A percentile compares a stretch with the other conserved stretches of the same genome.
Evolutionary conservation across 1,140 invertebrate species (phyloP).

Genomic region (Onthophagus taurus): DNA sequence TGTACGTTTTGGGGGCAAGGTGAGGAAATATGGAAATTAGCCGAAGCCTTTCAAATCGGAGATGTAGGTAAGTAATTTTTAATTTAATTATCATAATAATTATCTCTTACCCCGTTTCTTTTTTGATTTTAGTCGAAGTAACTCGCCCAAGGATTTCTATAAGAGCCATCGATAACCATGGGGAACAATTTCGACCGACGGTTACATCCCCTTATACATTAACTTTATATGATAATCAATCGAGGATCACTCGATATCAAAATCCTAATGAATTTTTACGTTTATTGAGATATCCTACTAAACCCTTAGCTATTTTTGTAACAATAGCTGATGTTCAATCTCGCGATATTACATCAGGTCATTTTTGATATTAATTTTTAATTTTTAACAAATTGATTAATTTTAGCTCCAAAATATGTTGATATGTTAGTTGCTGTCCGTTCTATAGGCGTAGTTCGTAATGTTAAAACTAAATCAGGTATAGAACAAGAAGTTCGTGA

Average conservation of each 20-base stretch:
- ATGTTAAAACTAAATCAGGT: constrained; percentile 43
- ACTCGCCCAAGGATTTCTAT: constrained; percentile 46
- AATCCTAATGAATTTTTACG: constrained; percentile 39
- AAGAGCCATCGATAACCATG: constrained; percentile 42
- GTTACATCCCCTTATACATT: constrained; percentile 51
- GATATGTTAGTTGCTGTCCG: constrained; percentile 8
- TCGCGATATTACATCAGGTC: constrained; percentile 5
- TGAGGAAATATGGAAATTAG: constrained; percentile 46
- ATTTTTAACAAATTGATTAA: too few relatives aligned
- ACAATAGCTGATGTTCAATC: constrained; percentile 42
- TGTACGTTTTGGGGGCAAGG: constrained; percentile 55
- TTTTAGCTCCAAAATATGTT: too few relatives aligned
- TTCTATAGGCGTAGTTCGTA: constrained; percentile 38
- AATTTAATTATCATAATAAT: constrained; percentile 9
- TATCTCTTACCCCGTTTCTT: constrained; percentile 1
- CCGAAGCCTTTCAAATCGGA: constrained; percentile 50
- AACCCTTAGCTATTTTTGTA: constrained; percentile 42
- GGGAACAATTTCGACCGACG: constrained; percentile 49
- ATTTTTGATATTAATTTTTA: too few relatives aligned
- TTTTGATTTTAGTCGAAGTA: constrained; percentile 47
- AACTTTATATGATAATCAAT: constrained; percentile 42
- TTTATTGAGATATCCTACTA: constrained; percentile 50
- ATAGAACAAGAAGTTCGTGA: constrained; percentile 38
- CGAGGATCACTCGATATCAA: constrained; percentile 46
- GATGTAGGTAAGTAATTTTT: constrained; percentile 48